A percentile compares a stretch with the other conserved stretches of the same genome.
These are phyloP conservation scores for Bellardia pandia DNA, from an alignment of 2,888 invertebrate species.

Conservation along the genomic window DNA sequence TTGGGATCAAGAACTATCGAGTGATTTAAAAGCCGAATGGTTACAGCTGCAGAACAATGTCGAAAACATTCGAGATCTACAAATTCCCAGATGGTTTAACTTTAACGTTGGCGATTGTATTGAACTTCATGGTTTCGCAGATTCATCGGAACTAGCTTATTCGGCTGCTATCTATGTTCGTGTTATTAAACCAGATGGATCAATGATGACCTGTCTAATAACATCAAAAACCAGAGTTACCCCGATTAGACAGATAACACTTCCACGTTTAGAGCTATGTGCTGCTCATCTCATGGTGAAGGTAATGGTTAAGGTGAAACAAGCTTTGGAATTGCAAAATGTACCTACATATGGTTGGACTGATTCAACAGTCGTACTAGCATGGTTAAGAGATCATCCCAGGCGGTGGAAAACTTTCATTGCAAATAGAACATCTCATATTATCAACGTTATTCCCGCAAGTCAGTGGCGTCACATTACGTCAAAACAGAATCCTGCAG, in stretches of 20 bases:
- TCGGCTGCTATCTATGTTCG: no score
- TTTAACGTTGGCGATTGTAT: not conserved
- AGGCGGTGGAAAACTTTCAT: not conserved
- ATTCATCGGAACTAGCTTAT: slow-evolving; percentile 25
- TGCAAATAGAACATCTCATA: slow-evolving; percentile 46
- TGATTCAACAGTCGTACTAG: no score
- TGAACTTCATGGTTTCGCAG: slow-evolving; percentile 61
- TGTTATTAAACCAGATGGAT: slow-evolving; percentile 29
- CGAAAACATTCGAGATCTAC: slow-evolving; percentile 18
- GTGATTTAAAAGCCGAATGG: not conserved
- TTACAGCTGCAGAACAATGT: slow-evolving; percentile 27
- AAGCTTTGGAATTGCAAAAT: no score
- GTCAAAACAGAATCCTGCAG: slow-evolving; percentile 51
- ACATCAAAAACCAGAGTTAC: not conserved
- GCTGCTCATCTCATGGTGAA: not conserved
- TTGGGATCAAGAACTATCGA: slow-evolving; percentile 34
- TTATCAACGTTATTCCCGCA: slow-evolving; percentile 43
- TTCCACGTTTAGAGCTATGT: not conserved
- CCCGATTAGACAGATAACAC: not conserved
- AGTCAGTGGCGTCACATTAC: slow-evolving; percentile 50
- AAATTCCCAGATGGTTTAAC: slow-evolving; percentile 33
- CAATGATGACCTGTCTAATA: not conserved
- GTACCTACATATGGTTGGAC: no score
- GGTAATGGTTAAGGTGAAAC: not conserved
- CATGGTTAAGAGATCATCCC: no score